A percentile compares a stretch with the other conserved stretches of the same genome.
Conservation (phyloP, 2,797 vertebrate species). For the Lagorchestes hirsutus region DNA sequence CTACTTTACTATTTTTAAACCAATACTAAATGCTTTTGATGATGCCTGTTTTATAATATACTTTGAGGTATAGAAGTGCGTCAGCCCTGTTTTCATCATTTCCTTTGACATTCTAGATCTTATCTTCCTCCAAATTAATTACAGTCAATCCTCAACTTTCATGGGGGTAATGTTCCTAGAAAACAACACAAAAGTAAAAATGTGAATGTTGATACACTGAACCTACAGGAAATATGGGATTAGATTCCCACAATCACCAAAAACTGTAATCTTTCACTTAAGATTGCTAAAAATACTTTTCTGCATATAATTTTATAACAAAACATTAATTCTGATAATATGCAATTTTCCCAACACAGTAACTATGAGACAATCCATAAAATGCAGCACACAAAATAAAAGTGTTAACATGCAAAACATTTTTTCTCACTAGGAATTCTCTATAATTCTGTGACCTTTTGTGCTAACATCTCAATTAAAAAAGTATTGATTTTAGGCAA, state of each 20-base stretch:
- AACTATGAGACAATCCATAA: not conserved
- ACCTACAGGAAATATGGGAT: not conserved
- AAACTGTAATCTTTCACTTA: not conserved
- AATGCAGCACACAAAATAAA: not conserved
- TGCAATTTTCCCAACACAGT: not conserved
- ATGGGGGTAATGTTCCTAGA: not conserved
- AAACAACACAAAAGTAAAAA: not conserved
- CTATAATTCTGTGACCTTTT: not conserved
- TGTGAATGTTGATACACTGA: not conserved
- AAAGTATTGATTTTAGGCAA: not conserved
- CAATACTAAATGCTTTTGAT: not conserved
- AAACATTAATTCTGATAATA: not conserved
- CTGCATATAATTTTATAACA: not conserved
- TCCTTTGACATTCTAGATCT: not conserved
- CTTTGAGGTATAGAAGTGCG: not conserved
- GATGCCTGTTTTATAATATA: not conserved
- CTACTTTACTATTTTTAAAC: not conserved
- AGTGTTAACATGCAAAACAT: not conserved
- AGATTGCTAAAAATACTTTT: not conserved
- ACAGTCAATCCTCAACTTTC: not conserved
- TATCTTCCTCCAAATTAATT: not conserved
- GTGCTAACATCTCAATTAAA: not conserved
- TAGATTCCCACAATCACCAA: not conserved
- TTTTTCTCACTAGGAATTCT: not conserved
- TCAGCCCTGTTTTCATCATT: not conserved